Base-by-base conservation (phyloP, 2,888 invertebrate genomes). In the Chelonus formosanus region DNA sequence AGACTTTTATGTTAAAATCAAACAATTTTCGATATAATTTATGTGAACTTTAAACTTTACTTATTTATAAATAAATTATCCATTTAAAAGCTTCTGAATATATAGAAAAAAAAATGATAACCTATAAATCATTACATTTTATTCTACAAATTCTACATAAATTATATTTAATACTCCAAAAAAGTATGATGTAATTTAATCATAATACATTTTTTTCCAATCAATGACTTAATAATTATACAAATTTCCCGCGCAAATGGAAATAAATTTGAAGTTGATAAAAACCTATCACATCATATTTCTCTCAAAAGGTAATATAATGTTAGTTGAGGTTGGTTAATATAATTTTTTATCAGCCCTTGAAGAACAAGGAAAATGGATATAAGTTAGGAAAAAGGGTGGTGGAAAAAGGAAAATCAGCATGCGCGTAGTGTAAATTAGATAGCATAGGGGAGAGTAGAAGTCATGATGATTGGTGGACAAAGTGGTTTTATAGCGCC, bases 291-390 rank as follows among this genome's bases (percentile, higher is more conserved):
- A 32, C 20, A n/a, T 31, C 44, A 57, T 20, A 20, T 5, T 5
- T 43, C 7, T 3, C 10, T 55, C 4, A n/a, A 3, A 31, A 47
- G 56, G 32, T 36, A 55, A 43, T 55, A 43, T 31, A 20, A 52
- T 35, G 52, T 35, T 57, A 48, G 43, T 60, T 58, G 50, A 32
- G 5, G 48, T 5, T 48, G 43, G 59, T 40, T 60, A 43, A 63
- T 54, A 48, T 50, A 65, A 63, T 48, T 57, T 65, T 67, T 67
- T 61, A 61, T 57, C 53, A 64, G 62, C 50, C 44, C 60, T 59
- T 55, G 54, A 60, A 5, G 40, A 44, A 48, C 55, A 61, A 64
- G 63, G 48, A 48, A 31, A 48, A 20, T 50, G 35, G 40, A 47
- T 52, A 44, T 44, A 54, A 34, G 65, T 65, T 63, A 45, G 44